Conservation (phyloP, 2,113 vertebrate species). For the Nycticryphes semicollaris region DNA sequence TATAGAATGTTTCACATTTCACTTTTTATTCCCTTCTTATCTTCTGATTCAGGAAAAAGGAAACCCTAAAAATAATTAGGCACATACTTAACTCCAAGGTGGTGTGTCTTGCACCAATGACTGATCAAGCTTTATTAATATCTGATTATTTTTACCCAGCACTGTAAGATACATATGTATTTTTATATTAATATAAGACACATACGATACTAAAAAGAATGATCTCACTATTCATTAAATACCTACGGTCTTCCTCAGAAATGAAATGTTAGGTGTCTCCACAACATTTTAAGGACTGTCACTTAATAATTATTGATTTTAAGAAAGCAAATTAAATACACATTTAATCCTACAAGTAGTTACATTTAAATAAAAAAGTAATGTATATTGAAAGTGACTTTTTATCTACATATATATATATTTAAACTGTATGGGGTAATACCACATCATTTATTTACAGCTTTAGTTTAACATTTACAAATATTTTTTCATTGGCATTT, state of each 20-base stretch:
- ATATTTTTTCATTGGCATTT: not conserved
- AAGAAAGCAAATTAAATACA: not conserved
- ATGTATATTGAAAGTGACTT: not conserved
- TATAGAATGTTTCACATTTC: not conserved
- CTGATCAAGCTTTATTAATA: not conserved
- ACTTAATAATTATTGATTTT: not conserved
- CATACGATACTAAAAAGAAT: not conserved
- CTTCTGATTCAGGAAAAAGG: not conserved
- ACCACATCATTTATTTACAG: not conserved
- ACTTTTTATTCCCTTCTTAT: not conserved
- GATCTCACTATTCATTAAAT: not conserved
- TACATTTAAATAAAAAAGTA: not conserved
- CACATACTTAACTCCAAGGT: not conserved
- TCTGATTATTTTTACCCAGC: not conserved
- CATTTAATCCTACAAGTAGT: not conserved
- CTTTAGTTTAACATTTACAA: slow-evolving; percentile 27
- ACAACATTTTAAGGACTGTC: not conserved
- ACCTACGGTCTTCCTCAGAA: not conserved
- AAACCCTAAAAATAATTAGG: not conserved
- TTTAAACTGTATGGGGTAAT: not conserved
- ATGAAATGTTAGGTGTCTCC: not conserved
- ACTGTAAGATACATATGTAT: not conserved
- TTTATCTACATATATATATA: not conserved
- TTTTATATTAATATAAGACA: not conserved
- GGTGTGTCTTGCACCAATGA: not conserved